Percentiles rank a stretch among this genome's conserved stretches.
Conservation (phyloP, 2,797 vertebrate genomes). For the Sebastes umbrosus region DNA sequence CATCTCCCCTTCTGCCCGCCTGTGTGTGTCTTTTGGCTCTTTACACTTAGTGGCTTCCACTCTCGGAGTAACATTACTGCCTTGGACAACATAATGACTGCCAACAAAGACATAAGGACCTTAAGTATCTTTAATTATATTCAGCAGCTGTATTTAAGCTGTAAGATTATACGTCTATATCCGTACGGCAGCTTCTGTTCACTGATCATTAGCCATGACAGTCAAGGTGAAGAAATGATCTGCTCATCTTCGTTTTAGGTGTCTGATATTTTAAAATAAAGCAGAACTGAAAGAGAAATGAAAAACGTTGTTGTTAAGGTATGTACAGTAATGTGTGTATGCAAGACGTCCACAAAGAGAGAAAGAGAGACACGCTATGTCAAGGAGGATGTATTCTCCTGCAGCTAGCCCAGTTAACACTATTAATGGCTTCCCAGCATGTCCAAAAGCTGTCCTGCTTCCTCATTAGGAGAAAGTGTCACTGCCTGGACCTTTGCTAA, state of each 20-base stretch:
- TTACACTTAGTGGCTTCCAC: neutral
- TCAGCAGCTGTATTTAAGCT: neutral
- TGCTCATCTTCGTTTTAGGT: neutral
- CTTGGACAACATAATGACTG: slow-evolving; percentile 12
- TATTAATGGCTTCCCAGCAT: slow-evolving; percentile 62
- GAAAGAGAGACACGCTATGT: slow-evolving; percentile 8
- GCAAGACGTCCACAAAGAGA: neutral
- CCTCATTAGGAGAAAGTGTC: slow-evolving; percentile 71
- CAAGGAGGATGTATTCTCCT: slow-evolving; percentile 36
- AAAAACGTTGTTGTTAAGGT: neutral
- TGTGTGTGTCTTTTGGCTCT: no score
- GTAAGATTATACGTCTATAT: slow-evolving; percentile 19
- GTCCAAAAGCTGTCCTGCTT: slow-evolving; percentile 48
- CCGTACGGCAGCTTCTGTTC: neutral
- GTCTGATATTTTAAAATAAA: neutral
- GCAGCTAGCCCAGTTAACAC: slow-evolving; percentile 48
- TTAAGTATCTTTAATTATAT: slow-evolving; percentile 31
- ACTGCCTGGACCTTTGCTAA: slow-evolving; percentile 56
- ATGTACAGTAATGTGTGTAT: neutral
- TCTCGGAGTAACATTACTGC: neutral
- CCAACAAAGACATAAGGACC: slow-evolving; percentile 20
- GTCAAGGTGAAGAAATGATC: slow-evolving; percentile 10
- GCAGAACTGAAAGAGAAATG: neutral
- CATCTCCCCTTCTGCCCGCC: no score
- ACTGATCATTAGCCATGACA: neutral